A percentile compares a stretch with the other conserved stretches of the same genome.
phyloP scores from a whole-genome alignment of 2,113 vertebrate species.

The Zosterops hypoxanthus region DNA sequence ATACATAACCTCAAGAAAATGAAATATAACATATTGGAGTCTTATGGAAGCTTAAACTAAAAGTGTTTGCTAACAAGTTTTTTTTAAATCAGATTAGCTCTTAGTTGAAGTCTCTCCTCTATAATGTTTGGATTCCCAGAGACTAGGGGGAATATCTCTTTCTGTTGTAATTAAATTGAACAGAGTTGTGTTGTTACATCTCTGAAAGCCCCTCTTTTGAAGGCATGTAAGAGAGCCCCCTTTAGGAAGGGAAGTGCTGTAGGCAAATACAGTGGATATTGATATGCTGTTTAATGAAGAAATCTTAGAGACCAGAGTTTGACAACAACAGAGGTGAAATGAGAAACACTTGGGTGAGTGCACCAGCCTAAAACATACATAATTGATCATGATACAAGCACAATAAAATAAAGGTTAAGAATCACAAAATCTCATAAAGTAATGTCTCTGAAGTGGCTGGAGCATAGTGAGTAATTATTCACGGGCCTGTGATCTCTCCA shows the following conservation, averaged over 20 bases:
- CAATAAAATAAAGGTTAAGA: not conserved
- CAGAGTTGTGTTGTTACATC: not conserved
- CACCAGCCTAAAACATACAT: not conserved
- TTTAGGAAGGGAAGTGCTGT: not conserved
- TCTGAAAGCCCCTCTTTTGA: not conserved
- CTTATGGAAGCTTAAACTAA: not conserved
- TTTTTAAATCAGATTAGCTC: not conserved
- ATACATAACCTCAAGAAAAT: constrained; percentile 8
- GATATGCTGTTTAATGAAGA: not conserved
- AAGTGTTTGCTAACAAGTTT: not conserved
- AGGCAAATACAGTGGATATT: not conserved
- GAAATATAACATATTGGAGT: not conserved
- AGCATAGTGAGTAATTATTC: not conserved
- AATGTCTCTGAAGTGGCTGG: not conserved
- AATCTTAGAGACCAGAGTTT: not conserved
- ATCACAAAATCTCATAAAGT: not conserved
- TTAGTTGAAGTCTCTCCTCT: not conserved
- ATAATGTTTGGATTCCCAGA: not conserved
- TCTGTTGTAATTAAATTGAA: not conserved
- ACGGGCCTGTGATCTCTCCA: not conserved
- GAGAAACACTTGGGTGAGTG: not conserved
- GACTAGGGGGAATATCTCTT: constrained; percentile 4
- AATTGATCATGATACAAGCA: not conserved
- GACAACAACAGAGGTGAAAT: not conserved
- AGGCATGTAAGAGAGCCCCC: not conserved